Conservation (phyloP, 1,140 invertebrate species). For the Proctacanthus coquilletti region DNA sequence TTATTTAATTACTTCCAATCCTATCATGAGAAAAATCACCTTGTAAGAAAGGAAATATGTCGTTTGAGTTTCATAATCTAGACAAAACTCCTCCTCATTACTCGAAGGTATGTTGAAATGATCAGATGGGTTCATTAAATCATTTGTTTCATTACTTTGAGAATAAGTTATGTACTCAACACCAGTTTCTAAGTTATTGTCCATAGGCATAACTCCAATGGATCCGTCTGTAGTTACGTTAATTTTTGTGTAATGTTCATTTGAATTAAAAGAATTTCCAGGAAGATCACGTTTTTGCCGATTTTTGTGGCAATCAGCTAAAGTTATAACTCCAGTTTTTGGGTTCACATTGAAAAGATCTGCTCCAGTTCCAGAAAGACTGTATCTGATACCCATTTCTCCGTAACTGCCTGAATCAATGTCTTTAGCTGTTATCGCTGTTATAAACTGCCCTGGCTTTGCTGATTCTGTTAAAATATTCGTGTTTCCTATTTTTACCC, state of each 20-base stretch:
- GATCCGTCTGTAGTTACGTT: neutral
- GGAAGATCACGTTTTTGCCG: slow-evolving; percentile 21
- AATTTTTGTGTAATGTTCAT: neutral
- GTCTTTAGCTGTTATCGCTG: slow-evolving; percentile 65
- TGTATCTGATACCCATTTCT: slow-evolving; percentile 61
- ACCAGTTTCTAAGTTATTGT: slow-evolving; percentile 4
- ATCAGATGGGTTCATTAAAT: too few relatives aligned
- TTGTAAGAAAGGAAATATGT: slow-evolving; percentile 76
- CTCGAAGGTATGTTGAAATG: too few relatives aligned
- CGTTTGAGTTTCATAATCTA: slow-evolving; percentile 73
- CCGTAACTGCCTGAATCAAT: slow-evolving; percentile 62
- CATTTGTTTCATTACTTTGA: neutral
- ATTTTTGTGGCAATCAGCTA: slow-evolving; percentile 48
- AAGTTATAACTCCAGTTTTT: slow-evolving; percentile 63
- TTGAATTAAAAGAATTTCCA: too few relatives aligned
- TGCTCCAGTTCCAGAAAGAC: slow-evolving; percentile 65
- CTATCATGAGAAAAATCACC: too few relatives aligned
- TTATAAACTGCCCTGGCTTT: slow-evolving; percentile 48
- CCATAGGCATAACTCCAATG: neutral
- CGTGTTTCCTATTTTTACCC: neutral
- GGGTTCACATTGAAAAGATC: slow-evolving; percentile 70
- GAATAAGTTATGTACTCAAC: too few relatives aligned
- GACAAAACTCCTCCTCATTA: slow-evolving; percentile 35
- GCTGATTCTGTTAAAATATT: slow-evolving; percentile 43
- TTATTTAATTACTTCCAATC: too few relatives aligned